Conservation (phyloP, 2,888 invertebrate genomes). For the Lasioglossum figueresi region DNA sequence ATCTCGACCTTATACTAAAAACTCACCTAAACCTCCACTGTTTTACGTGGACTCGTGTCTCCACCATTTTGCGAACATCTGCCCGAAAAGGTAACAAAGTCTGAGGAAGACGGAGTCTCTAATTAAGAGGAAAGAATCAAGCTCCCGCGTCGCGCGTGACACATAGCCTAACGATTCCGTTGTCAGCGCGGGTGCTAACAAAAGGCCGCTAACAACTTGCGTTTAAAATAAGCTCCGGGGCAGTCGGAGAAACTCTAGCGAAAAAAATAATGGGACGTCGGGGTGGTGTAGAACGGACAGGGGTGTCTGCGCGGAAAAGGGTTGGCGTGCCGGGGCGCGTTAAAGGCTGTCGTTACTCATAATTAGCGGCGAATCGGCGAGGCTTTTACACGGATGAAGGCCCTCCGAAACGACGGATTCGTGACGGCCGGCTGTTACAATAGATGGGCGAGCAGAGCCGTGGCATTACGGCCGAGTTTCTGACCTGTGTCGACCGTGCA, state of each 20-base stretch:
- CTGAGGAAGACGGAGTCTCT: not conserved
- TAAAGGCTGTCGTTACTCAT: constrained; percentile 78
- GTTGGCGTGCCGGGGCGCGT: constrained; percentile 73
- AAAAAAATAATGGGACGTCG: constrained; percentile 55
- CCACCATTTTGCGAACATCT: not conserved
- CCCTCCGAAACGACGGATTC: constrained; percentile 74
- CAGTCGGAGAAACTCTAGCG: constrained; percentile 54
- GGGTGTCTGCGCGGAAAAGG: constrained; percentile 41
- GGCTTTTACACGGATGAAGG: constrained; percentile 77
- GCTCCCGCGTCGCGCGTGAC: not conserved
- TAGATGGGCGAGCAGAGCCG: constrained; percentile 59
- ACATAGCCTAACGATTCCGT: constrained; percentile 26
- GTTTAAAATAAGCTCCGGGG: constrained; percentile 45
- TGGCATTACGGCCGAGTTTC: constrained; percentile 59
- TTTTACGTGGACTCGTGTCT: no score
- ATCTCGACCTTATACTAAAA: no score
- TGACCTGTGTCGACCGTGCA: constrained; percentile 51
- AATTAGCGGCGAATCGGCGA: constrained; percentile 77
- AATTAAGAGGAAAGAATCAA: constrained; percentile 7
- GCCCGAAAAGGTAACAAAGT: not conserved
- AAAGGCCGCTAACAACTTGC: constrained; percentile 49
- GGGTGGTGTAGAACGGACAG: constrained; percentile 9
- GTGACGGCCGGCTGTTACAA: constrained; percentile 73
- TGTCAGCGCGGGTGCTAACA: constrained; percentile 15
- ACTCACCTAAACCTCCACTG: no score